Conservation (phyloP, 2,888 invertebrate species). For the Synergus laeviventris region DNA sequence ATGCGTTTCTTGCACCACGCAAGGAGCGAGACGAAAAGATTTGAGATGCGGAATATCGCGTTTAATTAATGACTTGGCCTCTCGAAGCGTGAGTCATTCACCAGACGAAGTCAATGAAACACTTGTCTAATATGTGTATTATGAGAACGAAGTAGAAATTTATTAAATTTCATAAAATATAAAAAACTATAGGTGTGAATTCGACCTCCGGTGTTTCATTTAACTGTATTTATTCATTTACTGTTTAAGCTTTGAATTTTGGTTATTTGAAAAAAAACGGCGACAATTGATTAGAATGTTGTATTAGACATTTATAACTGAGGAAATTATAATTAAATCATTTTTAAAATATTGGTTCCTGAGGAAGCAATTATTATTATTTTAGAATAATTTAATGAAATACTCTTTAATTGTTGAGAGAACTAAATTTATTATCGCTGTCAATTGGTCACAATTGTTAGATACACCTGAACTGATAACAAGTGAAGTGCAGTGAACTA, state of each 20-base stretch:
- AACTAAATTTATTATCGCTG: background rate
- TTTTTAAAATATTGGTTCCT: no score
- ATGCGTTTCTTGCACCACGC: background rate
- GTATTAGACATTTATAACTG: no score
- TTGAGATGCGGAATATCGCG: constrained; percentile 47
- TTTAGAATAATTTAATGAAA: no score
- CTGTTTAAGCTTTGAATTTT: no score
- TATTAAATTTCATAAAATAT: background rate
- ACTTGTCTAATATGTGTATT: constrained; percentile 58
- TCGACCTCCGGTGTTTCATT: no score
- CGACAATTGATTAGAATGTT: no score
- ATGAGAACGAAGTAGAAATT: constrained; percentile 47
- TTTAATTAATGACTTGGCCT: constrained; percentile 63
- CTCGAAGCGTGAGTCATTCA: constrained; percentile 65
- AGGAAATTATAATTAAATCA: no score
- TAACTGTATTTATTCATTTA: no score
- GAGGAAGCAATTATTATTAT: no score
- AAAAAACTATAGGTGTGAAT: no score
- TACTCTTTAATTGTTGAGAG: background rate
- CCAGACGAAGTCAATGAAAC: constrained; percentile 67
- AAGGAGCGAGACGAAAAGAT: constrained; percentile 19
- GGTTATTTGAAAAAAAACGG: no score
- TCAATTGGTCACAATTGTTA: constrained; percentile 15
- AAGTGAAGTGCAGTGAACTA: constrained; percentile 1
- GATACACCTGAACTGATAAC: constrained; percentile 17